These are phyloP conservation scores for Lepilemur septentrionalis DNA, from an alignment of 2,797 vertebrate species.

Conservation along the genomic window DNA sequence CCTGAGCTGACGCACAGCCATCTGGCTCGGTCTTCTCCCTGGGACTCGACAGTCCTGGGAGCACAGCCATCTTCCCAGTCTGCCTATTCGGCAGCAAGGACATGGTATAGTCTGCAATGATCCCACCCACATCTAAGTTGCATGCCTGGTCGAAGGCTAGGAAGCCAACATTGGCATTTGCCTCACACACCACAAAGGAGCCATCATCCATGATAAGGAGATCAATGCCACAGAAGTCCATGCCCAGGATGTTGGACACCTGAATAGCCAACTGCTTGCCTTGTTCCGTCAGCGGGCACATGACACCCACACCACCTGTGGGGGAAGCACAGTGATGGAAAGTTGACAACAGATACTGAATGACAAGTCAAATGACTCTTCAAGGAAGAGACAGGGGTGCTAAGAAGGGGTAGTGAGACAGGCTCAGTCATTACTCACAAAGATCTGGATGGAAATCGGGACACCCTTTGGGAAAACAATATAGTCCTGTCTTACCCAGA, in stretches of 20 bases:
- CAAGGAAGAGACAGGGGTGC: background rate
- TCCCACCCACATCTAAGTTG: slow-evolving; percentile 92
- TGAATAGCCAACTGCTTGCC: slow-evolving; percentile 94
- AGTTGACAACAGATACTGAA: background rate
- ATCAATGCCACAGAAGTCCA: slow-evolving; percentile 95
- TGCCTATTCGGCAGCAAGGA: slow-evolving; percentile 91
- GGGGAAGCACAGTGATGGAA: slow-evolving; percentile 34
- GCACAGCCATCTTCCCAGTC: slow-evolving; percentile 91
- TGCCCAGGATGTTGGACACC: slow-evolving; percentile 94
- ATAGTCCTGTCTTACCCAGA: background rate
- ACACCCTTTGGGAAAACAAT: background rate
- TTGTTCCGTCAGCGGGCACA: slow-evolving; percentile 92
- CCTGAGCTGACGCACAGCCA: slow-evolving; percentile 84
- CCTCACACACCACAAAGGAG: slow-evolving; percentile 94
- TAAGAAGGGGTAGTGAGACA: background rate
- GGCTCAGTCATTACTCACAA: background rate
- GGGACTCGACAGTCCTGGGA: slow-evolving; percentile 90
- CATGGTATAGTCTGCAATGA: slow-evolving; percentile 93
- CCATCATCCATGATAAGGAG: slow-evolving; percentile 93
- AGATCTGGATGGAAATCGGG: background rate
- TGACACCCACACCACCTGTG: slow-evolving; percentile 92
- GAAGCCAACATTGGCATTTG: slow-evolving; percentile 95
- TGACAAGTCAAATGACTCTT: background rate
- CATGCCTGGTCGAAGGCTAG: slow-evolving; percentile 95
- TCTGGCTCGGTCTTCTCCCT: slow-evolving; percentile 92